Conservation (phyloP, 2,797 vertebrate species). For the Hylomyscus alleni region DNA sequence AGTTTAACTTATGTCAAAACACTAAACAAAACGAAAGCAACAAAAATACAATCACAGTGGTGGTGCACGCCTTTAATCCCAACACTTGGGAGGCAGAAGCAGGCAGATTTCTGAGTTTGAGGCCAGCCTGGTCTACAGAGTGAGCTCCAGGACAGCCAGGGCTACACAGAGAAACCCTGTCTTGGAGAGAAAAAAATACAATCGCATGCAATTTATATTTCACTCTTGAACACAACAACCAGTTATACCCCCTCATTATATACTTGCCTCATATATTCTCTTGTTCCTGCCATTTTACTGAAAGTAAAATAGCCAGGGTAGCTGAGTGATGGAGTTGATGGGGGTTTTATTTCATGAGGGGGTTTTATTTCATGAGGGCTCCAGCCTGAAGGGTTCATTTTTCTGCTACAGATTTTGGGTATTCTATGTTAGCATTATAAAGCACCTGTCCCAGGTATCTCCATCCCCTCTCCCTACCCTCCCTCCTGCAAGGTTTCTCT, state of each 20-base stretch:
- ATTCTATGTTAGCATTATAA: not conserved
- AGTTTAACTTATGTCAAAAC: not conserved
- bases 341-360: not conserved
- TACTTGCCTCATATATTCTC: not conserved
- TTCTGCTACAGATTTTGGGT: not conserved
- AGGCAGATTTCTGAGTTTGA: too few relatives aligned
- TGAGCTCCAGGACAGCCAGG: too few relatives aligned
- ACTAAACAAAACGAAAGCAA: not conserved
- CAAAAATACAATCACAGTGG: not conserved
- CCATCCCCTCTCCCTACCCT: not conserved
- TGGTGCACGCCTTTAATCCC: too few relatives aligned
- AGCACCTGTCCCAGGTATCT: not conserved
- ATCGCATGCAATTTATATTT: conserved; percentile 21
- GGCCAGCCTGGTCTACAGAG: too few relatives aligned
- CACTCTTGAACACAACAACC: conserved; percentile 51
- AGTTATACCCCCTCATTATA: not conserved
- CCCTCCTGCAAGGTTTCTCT: not conserved
- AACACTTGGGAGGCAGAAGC: too few relatives aligned
- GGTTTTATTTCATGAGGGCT: not conserved
- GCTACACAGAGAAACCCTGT: too few relatives aligned
- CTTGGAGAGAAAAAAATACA: not conserved
- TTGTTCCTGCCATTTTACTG: conserved; percentile 33
- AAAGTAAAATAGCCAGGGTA: conserved; percentile 36
- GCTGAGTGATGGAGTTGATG: not conserved
- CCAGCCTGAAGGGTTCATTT: not conserved